Base-by-base conservation (phyloP, 2,888 invertebrate species). In the Myopa tessellatipennis region DNA sequence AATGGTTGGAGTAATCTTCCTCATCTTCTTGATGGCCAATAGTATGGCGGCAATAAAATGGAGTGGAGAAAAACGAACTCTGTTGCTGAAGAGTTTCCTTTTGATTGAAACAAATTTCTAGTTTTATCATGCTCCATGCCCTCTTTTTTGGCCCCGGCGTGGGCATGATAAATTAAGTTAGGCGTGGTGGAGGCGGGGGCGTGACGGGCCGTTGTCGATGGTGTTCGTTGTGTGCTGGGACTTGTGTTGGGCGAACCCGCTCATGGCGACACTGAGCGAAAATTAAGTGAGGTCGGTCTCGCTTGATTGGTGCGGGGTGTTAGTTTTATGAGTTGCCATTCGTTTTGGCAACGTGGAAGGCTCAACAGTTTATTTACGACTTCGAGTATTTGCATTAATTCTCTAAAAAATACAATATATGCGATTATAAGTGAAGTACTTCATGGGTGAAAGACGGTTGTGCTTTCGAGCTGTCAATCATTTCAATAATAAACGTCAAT, bases 71-170 rank as follows among this genome's bases (percentile, higher is more conserved):
- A 26, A 8, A 40, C 38, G 26, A 26, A 26, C 26, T 26, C 26
- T 60, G 38, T 7, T n/a, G 36, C 71, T 26, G 34, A 45, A 38
- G 40, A 36, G 69, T 16, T 67, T 69, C 79, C 76, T 79, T 82
- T 83, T 85, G 85, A 85, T 85, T 85, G 85, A 82, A 83, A 86
- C 85, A 86, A 85, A 85, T 85, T 86, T 83, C 83, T 84, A 84
- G 85, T 85, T 84, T 81, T 81, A 81, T 81, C 80, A 78, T 12
- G 16, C 50, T 16, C n/a, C 7, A 26, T 16, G 36, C 8, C 36
- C 8, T 61, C 60, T 38, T 60, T 61, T 40, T 72, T 7, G 26
- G 26, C 26, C 26, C 58, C 70, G 60, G 16, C 18, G 34, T 67
- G 26, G 45, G 7, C 67, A 8, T 36, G 67, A 36, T 16, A 67